Conservation (phyloP, 2,113 vertebrate genomes). For the Megaptera novaeangliae region DNA sequence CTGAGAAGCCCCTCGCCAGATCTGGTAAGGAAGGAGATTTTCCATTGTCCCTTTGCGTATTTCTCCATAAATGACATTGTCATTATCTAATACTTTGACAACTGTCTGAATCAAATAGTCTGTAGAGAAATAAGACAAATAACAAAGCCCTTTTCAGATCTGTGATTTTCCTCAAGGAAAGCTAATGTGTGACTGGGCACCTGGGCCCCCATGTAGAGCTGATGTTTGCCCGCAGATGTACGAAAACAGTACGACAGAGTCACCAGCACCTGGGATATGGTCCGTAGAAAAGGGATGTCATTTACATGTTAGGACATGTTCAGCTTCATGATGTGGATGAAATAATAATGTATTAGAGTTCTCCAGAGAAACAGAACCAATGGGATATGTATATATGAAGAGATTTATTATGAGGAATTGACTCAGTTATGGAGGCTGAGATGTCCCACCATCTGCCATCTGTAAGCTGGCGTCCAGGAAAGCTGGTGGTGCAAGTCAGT, state of each 20-base stretch:
- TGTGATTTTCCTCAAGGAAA: neutral
- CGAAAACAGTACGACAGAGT: neutral
- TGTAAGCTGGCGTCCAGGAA: neutral
- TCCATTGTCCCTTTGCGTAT: neutral
- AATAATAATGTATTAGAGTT: neutral
- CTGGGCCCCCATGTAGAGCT: neutral
- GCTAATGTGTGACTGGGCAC: too few relatives aligned
- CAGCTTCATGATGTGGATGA: neutral
- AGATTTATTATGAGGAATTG: neutral
- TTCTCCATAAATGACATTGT: neutral
- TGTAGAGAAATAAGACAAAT: neutral
- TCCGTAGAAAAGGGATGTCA: neutral
- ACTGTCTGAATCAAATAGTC: neutral
- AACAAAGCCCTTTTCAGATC: neutral
- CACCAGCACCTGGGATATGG: neutral
- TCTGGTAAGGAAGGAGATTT: neutral
- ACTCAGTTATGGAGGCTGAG: neutral
- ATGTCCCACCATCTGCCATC: neutral
- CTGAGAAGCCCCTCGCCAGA: neutral
- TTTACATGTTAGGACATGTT: neutral
- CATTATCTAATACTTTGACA: neutral
- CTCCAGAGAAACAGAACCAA: neutral
- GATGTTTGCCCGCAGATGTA: neutral
- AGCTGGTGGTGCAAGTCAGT: neutral
- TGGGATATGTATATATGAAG: neutral